A percentile compares a stretch with the other conserved stretches of the same genome.
These are phyloP conservation scores for Drosophila prosaltans DNA, from an alignment of 1,140 invertebrate species.

Conservation along the genomic window DNA sequence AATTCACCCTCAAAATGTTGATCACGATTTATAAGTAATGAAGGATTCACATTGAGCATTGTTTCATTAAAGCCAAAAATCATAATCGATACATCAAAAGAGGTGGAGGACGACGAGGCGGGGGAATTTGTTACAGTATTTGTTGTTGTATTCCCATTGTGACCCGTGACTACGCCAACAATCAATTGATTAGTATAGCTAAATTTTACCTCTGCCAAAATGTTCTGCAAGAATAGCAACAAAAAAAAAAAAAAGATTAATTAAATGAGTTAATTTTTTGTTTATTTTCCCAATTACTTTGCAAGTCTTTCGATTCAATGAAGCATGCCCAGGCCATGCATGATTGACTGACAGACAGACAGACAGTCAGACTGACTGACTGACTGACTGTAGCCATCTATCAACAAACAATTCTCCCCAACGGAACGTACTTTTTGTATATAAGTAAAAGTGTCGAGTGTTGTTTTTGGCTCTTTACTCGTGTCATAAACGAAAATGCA, in stretches of 20 bases:
- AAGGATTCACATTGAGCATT: slow-evolving; percentile 38
- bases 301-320: slow-evolving; percentile 36
- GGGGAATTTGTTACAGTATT: background rate
- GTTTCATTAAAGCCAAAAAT: slow-evolving; percentile 68
- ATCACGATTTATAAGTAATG: slow-evolving; percentile 56
- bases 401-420: slow-evolving; percentile 19
- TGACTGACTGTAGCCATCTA: slow-evolving; percentile 11
- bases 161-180: slow-evolving; percentile 52
- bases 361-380: slow-evolving; percentile 24
- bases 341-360: background rate
- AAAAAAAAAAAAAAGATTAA: background rate
- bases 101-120: too few species aligned
- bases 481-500: slow-evolving; percentile 62
- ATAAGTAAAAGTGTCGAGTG: slow-evolving; percentile 24
- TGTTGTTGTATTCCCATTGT: background rate
- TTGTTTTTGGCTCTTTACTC: slow-evolving; percentile 47
- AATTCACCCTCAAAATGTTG: slow-evolving; percentile 59
- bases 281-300: slow-evolving; percentile 2
- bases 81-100: slow-evolving; percentile 64
- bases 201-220: slow-evolving; percentile 71
- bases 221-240: slow-evolving; percentile 51
- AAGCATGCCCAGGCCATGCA: slow-evolving; percentile 37
- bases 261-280: background rate
- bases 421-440: slow-evolving; percentile 27
- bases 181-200: slow-evolving; percentile 63